These are phyloP conservation scores for Thunnus maccoyii DNA, from an alignment of 2,113 vertebrate genomes.

Conservation along the genomic window DNA sequence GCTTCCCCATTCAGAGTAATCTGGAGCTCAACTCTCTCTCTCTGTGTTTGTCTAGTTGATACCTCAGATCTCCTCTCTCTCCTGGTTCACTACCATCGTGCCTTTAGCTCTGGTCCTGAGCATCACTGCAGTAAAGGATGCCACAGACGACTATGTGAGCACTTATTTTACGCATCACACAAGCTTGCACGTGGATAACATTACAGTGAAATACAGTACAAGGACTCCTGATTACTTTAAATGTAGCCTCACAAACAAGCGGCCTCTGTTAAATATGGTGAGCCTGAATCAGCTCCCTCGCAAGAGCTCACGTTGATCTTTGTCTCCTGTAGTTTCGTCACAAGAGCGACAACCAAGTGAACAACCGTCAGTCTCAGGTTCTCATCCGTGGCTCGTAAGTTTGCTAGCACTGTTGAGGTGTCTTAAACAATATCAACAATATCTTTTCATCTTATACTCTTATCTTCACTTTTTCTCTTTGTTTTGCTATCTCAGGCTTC, in stretches of 20 bases:
- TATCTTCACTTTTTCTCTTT: neutral
- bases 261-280: neutral
- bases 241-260: neutral
- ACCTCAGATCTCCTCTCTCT: conserved; percentile 96
- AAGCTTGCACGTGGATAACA: neutral
- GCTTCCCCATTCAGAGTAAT: neutral
- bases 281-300: neutral
- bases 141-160: conserved; percentile 96
- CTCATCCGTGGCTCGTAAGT: conserved; percentile 94
- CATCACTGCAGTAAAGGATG: conserved; percentile 97
- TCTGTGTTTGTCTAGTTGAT: conserved; percentile 88
- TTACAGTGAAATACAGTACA: conserved; percentile 3
- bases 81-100: conserved; percentile 99
- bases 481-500: conserved; percentile 83
- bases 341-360: conserved; percentile 97
- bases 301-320: conserved; percentile 1
- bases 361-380: conserved; percentile 97
- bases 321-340: conserved; percentile 91
- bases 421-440: neutral
- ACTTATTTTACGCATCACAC: neutral
- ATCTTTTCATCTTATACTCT: neutral
- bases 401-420: neutral
- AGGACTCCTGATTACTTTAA: neutral
- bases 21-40: neutral
- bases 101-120: conserved; percentile 97